phyloP scores from a whole-genome alignment of 37 sponge, comb jelly and placozoan species.

The Bolinopsis microptera region DNA sequence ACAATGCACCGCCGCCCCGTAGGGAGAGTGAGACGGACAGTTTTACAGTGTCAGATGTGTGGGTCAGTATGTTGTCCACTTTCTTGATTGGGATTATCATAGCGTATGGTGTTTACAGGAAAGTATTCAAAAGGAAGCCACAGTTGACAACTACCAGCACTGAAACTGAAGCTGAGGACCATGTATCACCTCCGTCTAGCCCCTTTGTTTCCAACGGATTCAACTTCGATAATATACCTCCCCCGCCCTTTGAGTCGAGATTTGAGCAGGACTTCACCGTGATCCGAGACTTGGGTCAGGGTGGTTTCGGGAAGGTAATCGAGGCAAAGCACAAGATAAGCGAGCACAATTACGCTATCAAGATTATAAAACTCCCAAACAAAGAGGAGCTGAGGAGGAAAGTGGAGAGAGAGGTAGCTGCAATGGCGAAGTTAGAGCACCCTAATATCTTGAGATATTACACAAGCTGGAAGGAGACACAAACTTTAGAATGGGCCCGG shows the following conservation, averaged over 20 bases:
- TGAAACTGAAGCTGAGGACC: conserved; percentile 16
- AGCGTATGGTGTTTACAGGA: conserved; percentile 28
- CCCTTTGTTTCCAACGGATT: neutral
- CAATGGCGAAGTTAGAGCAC: conserved; percentile 84
- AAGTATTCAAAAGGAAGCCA: conserved; percentile 32
- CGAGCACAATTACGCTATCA: conserved; percentile 81
- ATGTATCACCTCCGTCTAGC: neutral
- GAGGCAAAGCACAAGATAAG: conserved; percentile 77
- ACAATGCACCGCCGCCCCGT: neutral
- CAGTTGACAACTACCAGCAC: neutral
- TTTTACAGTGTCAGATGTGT: neutral
- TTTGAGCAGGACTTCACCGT: conserved; percentile 76
- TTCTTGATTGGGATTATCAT: neutral
- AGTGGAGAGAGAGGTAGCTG: conserved; percentile 86
- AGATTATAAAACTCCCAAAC: conserved; percentile 76
- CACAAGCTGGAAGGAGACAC: conserved; percentile 85
- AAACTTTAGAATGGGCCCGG: conserved; percentile 59
- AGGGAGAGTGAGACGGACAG: too few relatives aligned
- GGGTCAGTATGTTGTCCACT: neutral
- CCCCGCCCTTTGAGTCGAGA: conserved; percentile 61
- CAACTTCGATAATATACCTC: conserved; percentile 3
- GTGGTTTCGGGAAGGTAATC: conserved; percentile 90
- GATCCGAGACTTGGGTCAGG: conserved; percentile 74
- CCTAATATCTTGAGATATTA: conserved; percentile 82
- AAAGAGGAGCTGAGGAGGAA: conserved; percentile 72